A percentile compares a stretch with the other conserved stretches of the same genome.
These are phyloP conservation scores for Sinocyclocheilus maitianheensis DNA, from an alignment of 2,113 vertebrate species.

Conservation along the genomic window DNA sequence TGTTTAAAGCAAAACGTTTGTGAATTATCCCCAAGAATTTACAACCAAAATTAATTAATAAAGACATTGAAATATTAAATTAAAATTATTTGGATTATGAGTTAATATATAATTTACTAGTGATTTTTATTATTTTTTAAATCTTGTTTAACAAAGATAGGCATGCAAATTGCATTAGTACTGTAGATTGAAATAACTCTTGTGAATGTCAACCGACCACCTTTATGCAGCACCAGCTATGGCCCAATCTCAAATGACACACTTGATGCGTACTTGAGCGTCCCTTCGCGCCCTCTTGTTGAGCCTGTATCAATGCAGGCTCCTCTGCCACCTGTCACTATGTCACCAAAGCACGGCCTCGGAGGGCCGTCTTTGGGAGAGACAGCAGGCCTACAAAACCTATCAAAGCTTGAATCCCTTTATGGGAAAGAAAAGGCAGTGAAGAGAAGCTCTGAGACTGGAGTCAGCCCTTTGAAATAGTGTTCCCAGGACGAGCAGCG, in stretches of 20 bases:
- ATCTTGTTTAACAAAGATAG: too few relatives aligned
- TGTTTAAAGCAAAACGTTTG: neutral
- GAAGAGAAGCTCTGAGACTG: conserved; percentile 53
- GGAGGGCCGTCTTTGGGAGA: conserved; percentile 30
- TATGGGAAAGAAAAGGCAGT: conserved; percentile 49
- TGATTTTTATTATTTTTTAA: too few relatives aligned
- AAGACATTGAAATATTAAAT: neutral
- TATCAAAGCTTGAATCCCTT: conserved; percentile 62
- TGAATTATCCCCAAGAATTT: neutral
- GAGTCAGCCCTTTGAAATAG: conserved; percentile 59
- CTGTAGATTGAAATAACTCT: too few relatives aligned
- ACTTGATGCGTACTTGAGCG: neutral
- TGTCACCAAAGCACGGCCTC: neutral
- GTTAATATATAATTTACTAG: too few relatives aligned
- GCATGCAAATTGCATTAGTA: too few relatives aligned
- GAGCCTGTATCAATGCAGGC: neutral
- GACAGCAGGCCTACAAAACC: conserved; percentile 53
- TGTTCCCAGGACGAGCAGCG: conserved; percentile 53
- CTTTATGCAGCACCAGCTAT: neutral
- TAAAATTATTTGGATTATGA: too few relatives aligned
- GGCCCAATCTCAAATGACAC: neutral
- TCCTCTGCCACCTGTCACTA: neutral
- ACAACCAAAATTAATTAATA: neutral
- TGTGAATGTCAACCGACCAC: neutral
- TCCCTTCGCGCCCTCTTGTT: neutral